Conservation (phyloP, 1,140 invertebrate genomes). For the Coboldia fuscipes region DNA sequence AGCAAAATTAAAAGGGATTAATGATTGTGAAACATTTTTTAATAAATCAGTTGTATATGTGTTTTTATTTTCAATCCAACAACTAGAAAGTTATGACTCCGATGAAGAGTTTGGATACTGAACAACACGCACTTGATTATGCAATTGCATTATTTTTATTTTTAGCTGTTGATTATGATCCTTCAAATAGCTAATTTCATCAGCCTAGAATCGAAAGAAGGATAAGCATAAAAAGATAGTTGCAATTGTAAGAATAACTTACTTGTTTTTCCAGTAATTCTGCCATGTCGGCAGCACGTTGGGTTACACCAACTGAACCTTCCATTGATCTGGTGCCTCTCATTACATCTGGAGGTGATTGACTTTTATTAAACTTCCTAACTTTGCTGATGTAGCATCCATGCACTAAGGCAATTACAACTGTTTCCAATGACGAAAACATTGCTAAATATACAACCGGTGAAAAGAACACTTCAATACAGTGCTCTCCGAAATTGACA, state of each 20-base stretch:
- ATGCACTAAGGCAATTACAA: conserved; percentile 28
- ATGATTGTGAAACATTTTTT: too few species aligned
- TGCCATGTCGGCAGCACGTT: conserved; percentile 27
- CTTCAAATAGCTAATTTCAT: conserved; percentile 25
- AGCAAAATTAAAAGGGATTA: too few species aligned
- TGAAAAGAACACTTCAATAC: conserved; percentile 27
- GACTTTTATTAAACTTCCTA: neutral
- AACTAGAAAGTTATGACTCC: neutral
- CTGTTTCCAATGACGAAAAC: conserved; percentile 29
- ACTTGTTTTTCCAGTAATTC: conserved; percentile 42
- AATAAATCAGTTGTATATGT: too few species aligned
- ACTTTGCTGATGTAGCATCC: conserved; percentile 35
- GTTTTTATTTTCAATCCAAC: too few species aligned
- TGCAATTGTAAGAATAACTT: neutral
- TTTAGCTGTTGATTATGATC: conserved; percentile 25
- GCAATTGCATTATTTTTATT: conserved; percentile 24
- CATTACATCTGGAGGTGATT: neutral
- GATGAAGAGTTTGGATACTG: neutral
- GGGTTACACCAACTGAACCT: conserved; percentile 31
- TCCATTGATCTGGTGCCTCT: conserved; percentile 26
- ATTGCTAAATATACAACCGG: conserved; percentile 32
- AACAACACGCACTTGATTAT: neutral
- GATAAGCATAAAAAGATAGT: neutral
- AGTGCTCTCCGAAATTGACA: conserved; percentile 31
- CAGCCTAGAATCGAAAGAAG: conserved; percentile 15